These are phyloP conservation scores for Tribolium madens DNA, from an alignment of 1,140 invertebrate species.

Conservation along the genomic window DNA sequence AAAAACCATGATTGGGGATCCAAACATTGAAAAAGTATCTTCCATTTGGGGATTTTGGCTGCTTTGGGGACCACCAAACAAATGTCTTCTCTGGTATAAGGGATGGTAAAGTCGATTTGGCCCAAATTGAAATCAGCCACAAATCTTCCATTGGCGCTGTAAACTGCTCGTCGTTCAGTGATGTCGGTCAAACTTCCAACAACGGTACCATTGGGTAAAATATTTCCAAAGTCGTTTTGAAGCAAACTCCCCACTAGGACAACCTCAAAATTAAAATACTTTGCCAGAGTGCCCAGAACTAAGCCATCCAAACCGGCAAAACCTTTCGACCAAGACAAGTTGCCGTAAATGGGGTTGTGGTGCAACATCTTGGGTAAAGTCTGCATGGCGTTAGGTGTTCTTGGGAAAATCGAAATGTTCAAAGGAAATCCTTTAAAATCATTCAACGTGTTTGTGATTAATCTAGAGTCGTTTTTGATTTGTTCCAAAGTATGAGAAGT, in stretches of 20 bases:
- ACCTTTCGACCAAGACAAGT: conserved; percentile 30
- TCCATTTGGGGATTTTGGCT: conserved; percentile 63
- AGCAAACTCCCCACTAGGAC: conserved; percentile 53
- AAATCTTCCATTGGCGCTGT: conserved; percentile 64
- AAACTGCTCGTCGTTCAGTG: conserved; percentile 57
- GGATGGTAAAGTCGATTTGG: conserved; percentile 61
- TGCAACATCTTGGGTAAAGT: not conserved
- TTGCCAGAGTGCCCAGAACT: conserved; percentile 58
- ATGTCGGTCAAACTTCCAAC: conserved; percentile 64
- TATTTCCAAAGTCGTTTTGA: conserved; percentile 59
- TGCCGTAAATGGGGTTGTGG: conserved; percentile 36
- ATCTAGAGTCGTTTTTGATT: not conserved
- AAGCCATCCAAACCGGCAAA: conserved; percentile 60
- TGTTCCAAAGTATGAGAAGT: not conserved
- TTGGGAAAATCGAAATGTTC: not conserved
- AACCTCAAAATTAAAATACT: conserved; percentile 62
- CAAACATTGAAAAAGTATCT: conserved; percentile 64
- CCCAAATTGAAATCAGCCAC: conserved; percentile 60
- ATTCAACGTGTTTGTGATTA: not conserved
- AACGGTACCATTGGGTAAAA: conserved; percentile 58
- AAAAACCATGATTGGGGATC: not conserved
- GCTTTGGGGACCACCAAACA: conserved; percentile 65
- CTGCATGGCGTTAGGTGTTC: not conserved
- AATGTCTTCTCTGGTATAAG: conserved; percentile 62
- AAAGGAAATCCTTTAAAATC: conserved; percentile 12